Evolutionary conservation across 37 sponge, comb jelly and placozoan genomes (phyloP), one percentile per base, ranked within the genome.

Genomic region (Axinella damicornis): DNA sequence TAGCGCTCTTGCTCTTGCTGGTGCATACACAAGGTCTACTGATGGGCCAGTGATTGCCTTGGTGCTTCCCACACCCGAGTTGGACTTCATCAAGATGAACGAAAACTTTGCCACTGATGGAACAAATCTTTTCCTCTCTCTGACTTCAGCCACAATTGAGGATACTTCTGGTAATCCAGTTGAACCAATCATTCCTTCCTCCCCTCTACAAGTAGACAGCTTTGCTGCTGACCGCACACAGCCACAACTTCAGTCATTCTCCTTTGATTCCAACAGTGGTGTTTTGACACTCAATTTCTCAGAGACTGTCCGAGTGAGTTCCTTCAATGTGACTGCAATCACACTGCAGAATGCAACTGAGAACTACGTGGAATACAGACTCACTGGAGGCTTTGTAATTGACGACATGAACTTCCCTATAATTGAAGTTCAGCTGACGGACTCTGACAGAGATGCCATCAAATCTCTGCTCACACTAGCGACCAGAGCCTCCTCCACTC

Each of bases 251-350:
- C 82, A 62, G 56, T 39, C 74, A 2, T 97, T 90, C 36, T 70
- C 54, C 14, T 84, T 94, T 74, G 92, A 97, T 84, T 79, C 78
- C 35, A 70, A 91, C 41, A 37, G 20, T 11, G 90, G 87, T 12
- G 30, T 79, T 20, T 66, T 97, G 1, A 80, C 75, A 18, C 80
- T 97, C 5, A 89, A 78, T 34, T 96, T 96, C 76, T 91, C 94
- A 31, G 97, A 96, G 76, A 88, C 89, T 32, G 92, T 96, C 11
- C 53, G 82, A 53, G 89, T 77, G 5, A 79, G 41, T 56, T 86
- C 90, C 0, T 72, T 92, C 53, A 86, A 93, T 52, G 12, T 81
- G 11, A 71, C 82, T 72, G 62, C 39, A 14, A 76, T 96, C 71
- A 72, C 76, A 6, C 46, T 96, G 13, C 92, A 91, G 74, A 89